Conservation (phyloP, 2,113 vertebrate species). For the Spea bombifrons region DNA sequence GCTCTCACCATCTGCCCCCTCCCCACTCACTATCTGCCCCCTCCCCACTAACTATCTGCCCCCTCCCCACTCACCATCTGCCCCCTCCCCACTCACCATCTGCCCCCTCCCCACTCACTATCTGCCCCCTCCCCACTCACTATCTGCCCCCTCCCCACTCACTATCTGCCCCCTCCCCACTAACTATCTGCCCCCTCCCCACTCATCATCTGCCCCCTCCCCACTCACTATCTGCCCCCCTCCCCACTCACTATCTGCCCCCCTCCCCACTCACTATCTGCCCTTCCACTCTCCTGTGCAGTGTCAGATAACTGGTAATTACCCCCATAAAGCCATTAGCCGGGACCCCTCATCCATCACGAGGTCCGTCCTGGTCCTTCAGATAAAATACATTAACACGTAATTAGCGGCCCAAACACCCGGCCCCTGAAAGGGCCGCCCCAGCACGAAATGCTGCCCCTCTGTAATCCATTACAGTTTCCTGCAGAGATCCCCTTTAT, state of each 20-base stretch:
- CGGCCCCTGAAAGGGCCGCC: too few relatives aligned
- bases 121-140: not conserved
- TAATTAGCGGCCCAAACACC: too few relatives aligned
- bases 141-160: too few relatives aligned
- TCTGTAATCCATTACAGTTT: too few relatives aligned
- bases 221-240: not conserved
- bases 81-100: not conserved
- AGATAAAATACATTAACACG: conserved; percentile 56
- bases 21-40: too few relatives aligned
- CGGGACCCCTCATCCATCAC: conserved; percentile 34
- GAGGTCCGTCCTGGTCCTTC: conserved; percentile 48
- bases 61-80: not conserved
- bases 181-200: not conserved
- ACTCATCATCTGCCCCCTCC: not conserved
- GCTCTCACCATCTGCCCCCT: not conserved
- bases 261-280: not conserved
- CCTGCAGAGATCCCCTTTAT: too few relatives aligned
- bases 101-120: not conserved
- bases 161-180: not conserved
- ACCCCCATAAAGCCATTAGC: conserved; percentile 53
- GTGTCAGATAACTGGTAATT: conserved; percentile 54
- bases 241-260: not conserved
- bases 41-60: not conserved
- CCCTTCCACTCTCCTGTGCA: conserved; percentile 19
- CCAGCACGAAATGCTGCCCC: too few relatives aligned